Percentiles rank a stretch among this genome's conserved stretches.
Evolutionary conservation across 2,888 invertebrate species (phyloP).

Genomic region (Heteropelma amictum): DNA sequence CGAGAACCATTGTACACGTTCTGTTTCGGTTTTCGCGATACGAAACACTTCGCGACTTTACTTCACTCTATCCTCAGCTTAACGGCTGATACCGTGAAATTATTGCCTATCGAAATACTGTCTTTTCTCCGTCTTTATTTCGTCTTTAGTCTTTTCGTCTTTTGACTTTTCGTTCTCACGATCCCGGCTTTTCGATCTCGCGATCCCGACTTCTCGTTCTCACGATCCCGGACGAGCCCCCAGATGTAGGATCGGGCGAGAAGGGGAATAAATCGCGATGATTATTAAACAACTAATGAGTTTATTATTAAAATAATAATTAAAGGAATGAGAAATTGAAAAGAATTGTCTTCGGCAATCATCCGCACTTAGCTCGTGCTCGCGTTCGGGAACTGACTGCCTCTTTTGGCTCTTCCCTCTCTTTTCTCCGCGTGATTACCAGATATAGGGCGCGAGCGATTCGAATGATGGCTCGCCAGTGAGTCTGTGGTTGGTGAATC

Average conservation of each 20-base stretch:
- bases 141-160: neutral
- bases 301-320: too few relatives aligned
- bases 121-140: neutral
- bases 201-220: neutral
- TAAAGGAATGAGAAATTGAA: too few relatives aligned
- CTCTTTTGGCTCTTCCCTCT: too few relatives aligned
- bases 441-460: too few relatives aligned
- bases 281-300: too few relatives aligned
- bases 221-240: slow-evolving; percentile 25
- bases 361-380: too few relatives aligned
- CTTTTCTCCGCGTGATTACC: too few relatives aligned
- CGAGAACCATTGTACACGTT: neutral
- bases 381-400: too few relatives aligned
- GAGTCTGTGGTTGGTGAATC: too few relatives aligned
- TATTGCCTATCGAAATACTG: neutral
- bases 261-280: neutral
- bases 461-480: too few relatives aligned
- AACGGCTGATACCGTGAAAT: neutral
- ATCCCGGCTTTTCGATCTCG: neutral
- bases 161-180: neutral
- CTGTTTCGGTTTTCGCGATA: neutral
- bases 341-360: too few relatives aligned
- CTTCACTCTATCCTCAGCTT: neutral
- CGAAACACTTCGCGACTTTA: neutral
- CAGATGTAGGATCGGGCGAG: slow-evolving; percentile 11